These are phyloP conservation scores for Mirza zaza DNA, from an alignment of 2,113 vertebrate species.

Conservation along the genomic window DNA sequence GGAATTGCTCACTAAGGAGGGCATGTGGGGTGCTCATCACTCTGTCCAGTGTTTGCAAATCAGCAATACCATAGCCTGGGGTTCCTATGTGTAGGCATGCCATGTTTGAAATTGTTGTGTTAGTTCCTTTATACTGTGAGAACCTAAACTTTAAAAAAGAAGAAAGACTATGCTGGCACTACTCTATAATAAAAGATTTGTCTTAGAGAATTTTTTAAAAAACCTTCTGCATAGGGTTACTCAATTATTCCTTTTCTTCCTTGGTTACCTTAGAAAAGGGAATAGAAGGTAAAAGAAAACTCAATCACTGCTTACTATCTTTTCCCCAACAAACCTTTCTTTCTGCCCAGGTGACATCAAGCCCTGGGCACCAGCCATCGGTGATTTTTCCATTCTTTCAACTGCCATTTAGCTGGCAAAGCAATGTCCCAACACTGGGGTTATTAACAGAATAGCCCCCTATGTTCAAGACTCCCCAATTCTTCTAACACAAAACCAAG, in stretches of 20 bases:
- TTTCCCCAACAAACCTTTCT: neutral
- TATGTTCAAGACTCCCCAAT: neutral
- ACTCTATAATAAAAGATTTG: neutral
- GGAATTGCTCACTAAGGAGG: neutral
- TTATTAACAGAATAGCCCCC: neutral
- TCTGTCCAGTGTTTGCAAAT: neutral
- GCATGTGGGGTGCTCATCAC: neutral
- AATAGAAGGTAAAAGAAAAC: neutral
- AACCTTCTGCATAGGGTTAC: neutral
- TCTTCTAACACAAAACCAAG: neutral
- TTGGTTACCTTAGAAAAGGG: neutral
- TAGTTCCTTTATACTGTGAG: neutral
- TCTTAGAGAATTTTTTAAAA: neutral
- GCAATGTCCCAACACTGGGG: neutral
- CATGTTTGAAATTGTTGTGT: neutral
- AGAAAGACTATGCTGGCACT: neutral
- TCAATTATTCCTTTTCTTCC: neutral
- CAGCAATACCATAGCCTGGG: neutral
- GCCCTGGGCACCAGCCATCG: neutral
- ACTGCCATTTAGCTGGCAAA: neutral
- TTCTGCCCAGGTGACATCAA: neutral
- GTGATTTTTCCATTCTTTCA: slow-evolving; percentile 1
- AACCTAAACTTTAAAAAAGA: neutral
- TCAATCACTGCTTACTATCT: neutral
- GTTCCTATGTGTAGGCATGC: neutral